These are phyloP conservation scores for Conus betulinus DNA, from an alignment of 1,140 invertebrate species.

Conservation along the genomic window DNA sequence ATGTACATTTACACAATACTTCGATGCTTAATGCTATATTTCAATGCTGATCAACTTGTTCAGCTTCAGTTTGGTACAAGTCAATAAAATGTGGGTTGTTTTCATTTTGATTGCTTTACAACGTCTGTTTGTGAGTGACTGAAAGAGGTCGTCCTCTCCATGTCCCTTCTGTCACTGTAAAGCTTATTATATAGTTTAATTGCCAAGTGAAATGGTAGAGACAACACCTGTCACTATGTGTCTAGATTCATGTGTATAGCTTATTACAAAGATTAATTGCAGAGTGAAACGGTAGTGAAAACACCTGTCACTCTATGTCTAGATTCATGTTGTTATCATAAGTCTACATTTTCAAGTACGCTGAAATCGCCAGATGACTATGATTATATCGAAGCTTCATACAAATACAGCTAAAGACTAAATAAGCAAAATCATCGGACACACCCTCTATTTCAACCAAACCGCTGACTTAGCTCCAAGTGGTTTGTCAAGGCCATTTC, in stretches of 20 bases:
- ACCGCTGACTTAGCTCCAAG: not conserved
- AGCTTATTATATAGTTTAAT: too few species aligned
- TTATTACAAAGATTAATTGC: not conserved
- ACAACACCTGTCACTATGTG: too few species aligned
- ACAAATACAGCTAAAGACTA: not conserved
- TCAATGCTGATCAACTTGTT: too few species aligned
- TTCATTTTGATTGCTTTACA: too few species aligned
- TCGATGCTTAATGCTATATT: not conserved
- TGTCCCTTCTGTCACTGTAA: too few species aligned
- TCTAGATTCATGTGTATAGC: not conserved
- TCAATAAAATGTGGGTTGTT: too few species aligned
- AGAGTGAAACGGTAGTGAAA: not conserved
- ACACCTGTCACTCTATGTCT: not conserved
- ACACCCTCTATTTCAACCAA: conserved; percentile 7
- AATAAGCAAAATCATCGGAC: not conserved
- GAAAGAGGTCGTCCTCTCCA: too few species aligned
- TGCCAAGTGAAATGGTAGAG: too few species aligned
- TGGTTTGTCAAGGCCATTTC: not conserved
- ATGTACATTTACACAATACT: not conserved
- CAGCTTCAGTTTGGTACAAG: too few species aligned
- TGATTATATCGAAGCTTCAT: not conserved
- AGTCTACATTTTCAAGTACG: too few species aligned
- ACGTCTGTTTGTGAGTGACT: too few species aligned
- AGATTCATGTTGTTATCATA: not conserved
- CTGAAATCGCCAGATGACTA: not conserved